Evolutionary conservation across 1,140 invertebrate genomes (phyloP), one percentile per base, ranked within the genome.

Genomic region (Zaprionus camerounensis): DNA sequence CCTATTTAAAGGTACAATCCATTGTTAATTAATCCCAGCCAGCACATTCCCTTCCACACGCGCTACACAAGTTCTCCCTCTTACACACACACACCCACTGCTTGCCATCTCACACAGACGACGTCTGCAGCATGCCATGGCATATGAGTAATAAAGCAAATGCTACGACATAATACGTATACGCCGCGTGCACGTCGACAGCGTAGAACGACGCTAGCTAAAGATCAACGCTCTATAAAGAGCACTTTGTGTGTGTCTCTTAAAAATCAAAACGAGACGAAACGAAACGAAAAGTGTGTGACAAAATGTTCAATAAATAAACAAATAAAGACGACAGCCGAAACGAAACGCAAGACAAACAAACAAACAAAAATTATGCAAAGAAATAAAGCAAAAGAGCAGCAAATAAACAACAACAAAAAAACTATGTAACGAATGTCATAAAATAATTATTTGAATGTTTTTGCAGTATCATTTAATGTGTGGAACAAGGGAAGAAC

Each of bases 231-330:
- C 58, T 78, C 76, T 80, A 49, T 66, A 55, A 73, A 80, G 61
- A 80, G 57, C 77, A 57, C 12, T 68, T 59, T 55, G 53, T 41
- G 69, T 41, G 69, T 26, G 34, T 73, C 74, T 73, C 68, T 69
- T 73, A 78, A 68, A 64, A 57, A 62, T 36, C 51, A 49, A 70
- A 75, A 36, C 67, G 66, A 65, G 64, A 71, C 20, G 65, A 58
- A 68, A 68, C 41, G n/a, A 12, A 51, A 51, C 61, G 71, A 56
- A 82, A 72, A 76, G 84, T 80, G 81, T 76, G 75, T 79, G 85
- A 88, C 78, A 84, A 90, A 83, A 91, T 78, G 76, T 76, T 86
- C 75, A 91, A 81, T 75, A 78, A 83, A 91, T 76, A 81, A 91
- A 86, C 83, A 91, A 72, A 82, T 78, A 81, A 69, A 78, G 68